A percentile compares a stretch with the other conserved stretches of the same genome.
These are phyloP conservation scores for Tamias sibiricus DNA, from an alignment of 2,113 vertebrate species.

Conservation along the genomic window DNA sequence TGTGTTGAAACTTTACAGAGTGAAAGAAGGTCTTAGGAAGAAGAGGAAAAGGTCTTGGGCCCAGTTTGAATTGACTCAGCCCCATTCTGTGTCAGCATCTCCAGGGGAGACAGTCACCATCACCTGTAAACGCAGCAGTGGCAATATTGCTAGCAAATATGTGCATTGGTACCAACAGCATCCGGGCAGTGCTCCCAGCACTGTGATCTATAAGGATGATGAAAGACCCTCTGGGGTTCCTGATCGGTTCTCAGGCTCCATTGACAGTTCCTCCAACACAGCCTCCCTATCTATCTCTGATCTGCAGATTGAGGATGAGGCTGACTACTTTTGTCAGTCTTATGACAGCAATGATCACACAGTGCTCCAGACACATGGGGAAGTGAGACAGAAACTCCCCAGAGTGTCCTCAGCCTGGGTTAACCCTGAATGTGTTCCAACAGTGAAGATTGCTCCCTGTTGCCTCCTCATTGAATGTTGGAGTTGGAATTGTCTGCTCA, in stretches of 20 bases:
- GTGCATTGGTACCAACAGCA: background rate
- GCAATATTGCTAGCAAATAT: fast-evolving
- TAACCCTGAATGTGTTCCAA: fast-evolving
- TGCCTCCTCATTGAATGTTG: background rate
- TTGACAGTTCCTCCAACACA: background rate
- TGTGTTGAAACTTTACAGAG: background rate
- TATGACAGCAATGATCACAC: background rate
- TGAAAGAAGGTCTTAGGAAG: background rate
- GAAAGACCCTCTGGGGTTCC: background rate
- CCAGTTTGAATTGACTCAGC: background rate
- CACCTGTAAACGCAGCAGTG: background rate
- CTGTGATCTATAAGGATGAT: fast-evolving
- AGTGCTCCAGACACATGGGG: background rate
- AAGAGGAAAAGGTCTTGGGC: background rate
- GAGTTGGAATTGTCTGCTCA: background rate
- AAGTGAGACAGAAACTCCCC: background rate
- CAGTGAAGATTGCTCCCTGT: background rate
- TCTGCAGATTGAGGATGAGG: background rate
- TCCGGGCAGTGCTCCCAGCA: fast-evolving
- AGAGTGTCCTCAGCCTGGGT: background rate
- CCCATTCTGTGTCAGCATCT: background rate
- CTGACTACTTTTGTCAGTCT: background rate
- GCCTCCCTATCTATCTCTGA: background rate
- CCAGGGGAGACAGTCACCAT: background rate
- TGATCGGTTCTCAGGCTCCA: background rate